phyloP scores from a whole-genome alignment of 2,797 vertebrate species.

The Strix occidentalis region DNA sequence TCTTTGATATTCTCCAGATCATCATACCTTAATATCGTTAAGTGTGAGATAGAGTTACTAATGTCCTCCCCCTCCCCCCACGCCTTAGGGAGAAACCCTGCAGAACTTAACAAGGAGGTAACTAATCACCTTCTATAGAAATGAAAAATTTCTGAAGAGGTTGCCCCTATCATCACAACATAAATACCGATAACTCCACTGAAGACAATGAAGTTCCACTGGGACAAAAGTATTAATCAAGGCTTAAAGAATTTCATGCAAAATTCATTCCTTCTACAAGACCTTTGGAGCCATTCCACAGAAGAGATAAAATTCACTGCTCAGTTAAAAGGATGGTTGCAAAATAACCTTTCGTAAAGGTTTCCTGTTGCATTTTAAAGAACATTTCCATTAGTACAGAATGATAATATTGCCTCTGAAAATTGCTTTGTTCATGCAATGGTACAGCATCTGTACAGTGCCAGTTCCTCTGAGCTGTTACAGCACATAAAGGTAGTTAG shows the following conservation, averaged over 20 bases:
- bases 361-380: neutral
- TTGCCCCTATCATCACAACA: neutral
- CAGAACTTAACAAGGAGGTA: neutral
- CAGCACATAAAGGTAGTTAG: neutral
- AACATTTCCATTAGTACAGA: neutral
- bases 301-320: neutral
- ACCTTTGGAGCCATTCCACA: neutral
- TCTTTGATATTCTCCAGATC: neutral
- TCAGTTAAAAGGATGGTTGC: neutral
- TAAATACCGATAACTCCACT: neutral
- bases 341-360: neutral
- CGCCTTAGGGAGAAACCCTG: neutral
- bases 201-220: neutral
- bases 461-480: neutral
- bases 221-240: neutral
- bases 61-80: neutral
- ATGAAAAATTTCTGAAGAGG: neutral
- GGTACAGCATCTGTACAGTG: neutral
- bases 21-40: rapidly evolving
- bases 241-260: neutral
- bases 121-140: neutral
- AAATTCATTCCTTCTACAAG: neutral
- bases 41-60: neutral
- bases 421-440: neutral
- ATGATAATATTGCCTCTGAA: neutral